phyloP scores from a whole-genome alignment of 2,888 invertebrate species.

The Palloptera scutellata region DNA sequence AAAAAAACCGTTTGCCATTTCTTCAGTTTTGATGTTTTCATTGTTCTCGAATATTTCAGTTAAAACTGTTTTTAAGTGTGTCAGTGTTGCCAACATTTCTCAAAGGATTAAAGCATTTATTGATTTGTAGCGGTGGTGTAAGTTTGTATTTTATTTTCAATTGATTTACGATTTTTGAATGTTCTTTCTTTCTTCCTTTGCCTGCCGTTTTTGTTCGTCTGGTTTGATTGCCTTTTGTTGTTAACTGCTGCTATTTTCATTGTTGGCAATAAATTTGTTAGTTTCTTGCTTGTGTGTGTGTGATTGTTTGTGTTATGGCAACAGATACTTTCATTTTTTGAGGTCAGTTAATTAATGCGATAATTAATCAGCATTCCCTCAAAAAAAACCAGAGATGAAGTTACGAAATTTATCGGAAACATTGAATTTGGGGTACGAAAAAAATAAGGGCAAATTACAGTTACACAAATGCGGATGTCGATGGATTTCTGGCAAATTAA shows the following conservation, averaged over 20 bases:
- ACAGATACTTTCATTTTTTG: slow-evolving; percentile 56
- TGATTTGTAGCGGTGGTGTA: slow-evolving; percentile 16
- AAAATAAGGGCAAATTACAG: too few species aligned
- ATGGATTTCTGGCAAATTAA: too few species aligned
- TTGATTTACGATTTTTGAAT: slow-evolving; percentile 22
- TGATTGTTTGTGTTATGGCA: slow-evolving; percentile 4
- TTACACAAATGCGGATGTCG: too few species aligned
- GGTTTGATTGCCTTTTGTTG: slow-evolving; percentile 30
- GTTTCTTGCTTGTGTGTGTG: not conserved
- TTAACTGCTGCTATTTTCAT: not conserved
- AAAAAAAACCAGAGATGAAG: slow-evolving; percentile 17
- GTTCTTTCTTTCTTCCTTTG: slow-evolving; percentile 25
- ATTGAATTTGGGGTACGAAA: too few species aligned
- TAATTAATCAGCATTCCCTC: slow-evolving; percentile 50
- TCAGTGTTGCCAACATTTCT: slow-evolving; percentile 44
- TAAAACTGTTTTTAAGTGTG: slow-evolving; percentile 29
- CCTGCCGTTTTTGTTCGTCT: slow-evolving; percentile 17
- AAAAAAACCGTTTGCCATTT: too few species aligned
- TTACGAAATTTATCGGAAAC: slow-evolving; percentile 25
- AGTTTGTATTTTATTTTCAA: slow-evolving; percentile 40
- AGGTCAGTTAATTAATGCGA: slow-evolving; percentile 59
- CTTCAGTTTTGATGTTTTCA: not conserved
- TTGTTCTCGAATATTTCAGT: slow-evolving; percentile 11
- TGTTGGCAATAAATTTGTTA: slow-evolving; percentile 16
- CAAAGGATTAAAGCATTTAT: slow-evolving; percentile 43